Evolutionary conservation across 2,888 invertebrate species (phyloP).

Genomic region (Torymus texanus): DNA sequence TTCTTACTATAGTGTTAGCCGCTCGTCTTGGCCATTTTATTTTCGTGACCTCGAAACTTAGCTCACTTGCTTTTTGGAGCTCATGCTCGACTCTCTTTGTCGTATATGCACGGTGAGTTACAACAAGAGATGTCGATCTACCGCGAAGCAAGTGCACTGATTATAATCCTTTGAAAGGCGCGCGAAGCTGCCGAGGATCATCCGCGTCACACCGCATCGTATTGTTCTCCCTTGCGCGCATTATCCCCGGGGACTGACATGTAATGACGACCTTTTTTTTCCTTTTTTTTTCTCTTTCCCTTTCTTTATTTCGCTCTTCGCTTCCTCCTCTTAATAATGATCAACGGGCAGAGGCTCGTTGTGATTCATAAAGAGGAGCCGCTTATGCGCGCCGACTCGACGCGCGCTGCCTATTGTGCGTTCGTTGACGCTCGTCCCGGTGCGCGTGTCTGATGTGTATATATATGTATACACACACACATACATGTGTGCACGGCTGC

Average conservation of each 20-base stretch:
- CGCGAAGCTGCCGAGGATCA: neutral
- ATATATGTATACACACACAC: too few relatives aligned
- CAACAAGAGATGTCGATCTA: too few relatives aligned
- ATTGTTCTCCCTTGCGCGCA: constrained; percentile 11
- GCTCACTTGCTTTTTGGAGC: too few relatives aligned
- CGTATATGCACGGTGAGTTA: too few relatives aligned
- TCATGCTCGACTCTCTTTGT: too few relatives aligned
- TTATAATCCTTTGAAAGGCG: neutral
- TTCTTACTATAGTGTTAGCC: too few relatives aligned
- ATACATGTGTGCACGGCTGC: neutral
- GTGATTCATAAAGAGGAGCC: constrained; percentile 48
- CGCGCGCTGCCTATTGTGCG: constrained; percentile 32
- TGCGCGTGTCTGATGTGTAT: neutral
- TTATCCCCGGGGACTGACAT: neutral
- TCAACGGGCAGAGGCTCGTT: constrained; percentile 15
- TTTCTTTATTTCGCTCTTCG: neutral
- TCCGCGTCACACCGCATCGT: neutral
- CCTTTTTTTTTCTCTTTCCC: constrained; percentile 4
- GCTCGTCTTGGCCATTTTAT: too few relatives aligned
- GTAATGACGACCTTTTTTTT: constrained; percentile 21
- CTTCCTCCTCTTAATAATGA: constrained; percentile 33
- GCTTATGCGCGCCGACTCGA: neutral
- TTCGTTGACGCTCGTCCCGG: constrained; percentile 24
- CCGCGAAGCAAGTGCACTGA: too few relatives aligned
- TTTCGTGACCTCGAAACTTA: too few relatives aligned